phyloP scores from a whole-genome alignment of 2,797 vertebrate genomes.

The Sebastes hubbsi region DNA sequence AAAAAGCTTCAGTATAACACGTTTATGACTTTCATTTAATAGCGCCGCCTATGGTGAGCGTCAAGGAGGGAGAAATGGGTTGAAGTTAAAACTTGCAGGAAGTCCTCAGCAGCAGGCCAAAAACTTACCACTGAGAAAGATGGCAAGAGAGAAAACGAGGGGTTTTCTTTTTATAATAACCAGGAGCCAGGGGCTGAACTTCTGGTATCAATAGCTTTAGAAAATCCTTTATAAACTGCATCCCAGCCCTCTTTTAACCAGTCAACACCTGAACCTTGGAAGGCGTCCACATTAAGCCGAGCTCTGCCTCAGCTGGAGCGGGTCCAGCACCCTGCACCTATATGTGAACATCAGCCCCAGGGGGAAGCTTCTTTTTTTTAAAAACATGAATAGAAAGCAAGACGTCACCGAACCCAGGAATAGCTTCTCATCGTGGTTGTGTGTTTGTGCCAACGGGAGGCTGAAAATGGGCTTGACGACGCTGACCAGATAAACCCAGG shows the following conservation, averaged over 20 bases:
- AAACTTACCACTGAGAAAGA: constrained; percentile 7
- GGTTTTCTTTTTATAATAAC: constrained; percentile 16
- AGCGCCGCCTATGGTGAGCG: background rate
- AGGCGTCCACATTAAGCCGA: constrained; percentile 15
- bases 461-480: constrained; percentile 16
- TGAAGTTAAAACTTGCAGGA: constrained; percentile 1
- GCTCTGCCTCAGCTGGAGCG: constrained; percentile 21
- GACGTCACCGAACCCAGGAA: background rate
- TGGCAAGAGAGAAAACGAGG: constrained; percentile 2
- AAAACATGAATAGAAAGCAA: constrained; percentile 29
- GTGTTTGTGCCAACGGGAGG: background rate
- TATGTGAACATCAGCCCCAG: constrained; percentile 18
- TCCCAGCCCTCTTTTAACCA: constrained; percentile 25
- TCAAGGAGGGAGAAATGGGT: background rate
- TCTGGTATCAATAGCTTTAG: constrained; percentile 3
- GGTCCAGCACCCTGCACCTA: constrained; percentile 32
- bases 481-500: constrained; percentile 36
- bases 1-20: background rate
- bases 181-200: background rate
- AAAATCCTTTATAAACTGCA: constrained; percentile 18
- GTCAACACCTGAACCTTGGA: constrained; percentile 37
- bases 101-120: background rate
- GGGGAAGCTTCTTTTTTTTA: background rate
- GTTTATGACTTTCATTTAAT: background rate
- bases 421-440: constrained; percentile 14